phyloP scores from a whole-genome alignment of 2,888 invertebrate species.

The Seira sanloemensis region DNA sequence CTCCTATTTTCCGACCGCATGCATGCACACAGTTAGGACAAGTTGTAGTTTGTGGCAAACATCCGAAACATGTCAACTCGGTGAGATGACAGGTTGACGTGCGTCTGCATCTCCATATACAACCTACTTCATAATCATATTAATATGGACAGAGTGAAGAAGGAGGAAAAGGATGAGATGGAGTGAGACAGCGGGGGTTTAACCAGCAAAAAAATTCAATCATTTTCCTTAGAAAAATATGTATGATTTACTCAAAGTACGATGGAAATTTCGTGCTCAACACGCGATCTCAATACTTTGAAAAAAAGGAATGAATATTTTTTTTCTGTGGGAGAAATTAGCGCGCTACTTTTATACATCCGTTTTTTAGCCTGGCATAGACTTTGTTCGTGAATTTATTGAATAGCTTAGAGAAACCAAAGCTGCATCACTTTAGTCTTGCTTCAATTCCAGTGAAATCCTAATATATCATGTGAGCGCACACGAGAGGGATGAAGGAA shows the following conservation, averaged over 20 bases:
- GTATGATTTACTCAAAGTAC: not conserved
- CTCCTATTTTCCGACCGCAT: no score
- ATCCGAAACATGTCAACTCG: constrained; percentile 8
- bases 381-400: not conserved
- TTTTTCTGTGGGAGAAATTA: constrained; percentile 12
- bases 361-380: not conserved
- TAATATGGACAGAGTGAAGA: not conserved
- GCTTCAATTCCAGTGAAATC: not conserved
- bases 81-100: constrained; percentile 25
- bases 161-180: not conserved
- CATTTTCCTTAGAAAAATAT: not conserved
- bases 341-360: not conserved
- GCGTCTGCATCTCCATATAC: constrained; percentile 6
- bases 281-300: not conserved
- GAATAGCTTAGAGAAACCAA: not conserved
- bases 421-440: not conserved
- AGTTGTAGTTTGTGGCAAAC: no score
- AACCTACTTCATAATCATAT: not conserved
- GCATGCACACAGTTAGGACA: no score
- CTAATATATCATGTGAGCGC: constrained; percentile 6
- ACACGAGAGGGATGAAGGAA: not conserved
- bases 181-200: not conserved
- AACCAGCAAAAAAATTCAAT: not conserved
- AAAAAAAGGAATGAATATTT: not conserved
- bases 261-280: no score